Evolutionary conservation across 1,140 invertebrate genomes (phyloP).

Genomic region (Grapholita molesta): DNA sequence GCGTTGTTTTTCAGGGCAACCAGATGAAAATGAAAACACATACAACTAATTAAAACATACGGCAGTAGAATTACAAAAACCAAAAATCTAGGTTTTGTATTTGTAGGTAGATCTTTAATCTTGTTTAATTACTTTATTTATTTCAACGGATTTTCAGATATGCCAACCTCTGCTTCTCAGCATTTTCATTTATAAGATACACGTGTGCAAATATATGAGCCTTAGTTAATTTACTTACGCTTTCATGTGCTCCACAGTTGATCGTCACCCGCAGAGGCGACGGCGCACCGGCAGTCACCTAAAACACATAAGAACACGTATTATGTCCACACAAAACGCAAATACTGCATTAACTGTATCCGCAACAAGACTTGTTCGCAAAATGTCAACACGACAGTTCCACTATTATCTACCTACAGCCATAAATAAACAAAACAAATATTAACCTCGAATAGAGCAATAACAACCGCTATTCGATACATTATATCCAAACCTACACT

Average conservation of each 20-base stretch:
- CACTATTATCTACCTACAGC: neutral
- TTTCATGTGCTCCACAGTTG: slow-evolving; percentile 59
- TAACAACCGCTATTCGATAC: slow-evolving; percentile 11
- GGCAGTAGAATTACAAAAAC: too few species aligned
- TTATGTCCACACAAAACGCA: neutral
- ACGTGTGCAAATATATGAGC: too few species aligned
- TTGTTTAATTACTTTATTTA: too few species aligned
- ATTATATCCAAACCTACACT: slow-evolving; percentile 10
- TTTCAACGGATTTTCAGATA: too few species aligned
- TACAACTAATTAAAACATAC: too few species aligned
- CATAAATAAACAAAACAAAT: slow-evolving; percentile 2
- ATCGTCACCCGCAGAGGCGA: slow-evolving; percentile 55
- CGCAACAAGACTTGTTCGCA: neutral
- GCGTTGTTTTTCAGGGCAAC: too few species aligned
- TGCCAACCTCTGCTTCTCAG: too few species aligned
- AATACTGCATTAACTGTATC: neutral
- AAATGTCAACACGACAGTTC: neutral
- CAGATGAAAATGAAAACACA: too few species aligned
- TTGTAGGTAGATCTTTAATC: too few species aligned
- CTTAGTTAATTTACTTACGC: slow-evolving; percentile 33
- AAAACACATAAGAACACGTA: slow-evolving; percentile 37
- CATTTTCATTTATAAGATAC: too few species aligned
- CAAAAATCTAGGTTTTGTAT: too few species aligned
- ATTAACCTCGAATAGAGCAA: slow-evolving; percentile 2
- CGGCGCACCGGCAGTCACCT: slow-evolving; percentile 28